Evolutionary conservation across 1,140 invertebrate genomes (phyloP).

Genomic region (Probaryconus sp.): DNA sequence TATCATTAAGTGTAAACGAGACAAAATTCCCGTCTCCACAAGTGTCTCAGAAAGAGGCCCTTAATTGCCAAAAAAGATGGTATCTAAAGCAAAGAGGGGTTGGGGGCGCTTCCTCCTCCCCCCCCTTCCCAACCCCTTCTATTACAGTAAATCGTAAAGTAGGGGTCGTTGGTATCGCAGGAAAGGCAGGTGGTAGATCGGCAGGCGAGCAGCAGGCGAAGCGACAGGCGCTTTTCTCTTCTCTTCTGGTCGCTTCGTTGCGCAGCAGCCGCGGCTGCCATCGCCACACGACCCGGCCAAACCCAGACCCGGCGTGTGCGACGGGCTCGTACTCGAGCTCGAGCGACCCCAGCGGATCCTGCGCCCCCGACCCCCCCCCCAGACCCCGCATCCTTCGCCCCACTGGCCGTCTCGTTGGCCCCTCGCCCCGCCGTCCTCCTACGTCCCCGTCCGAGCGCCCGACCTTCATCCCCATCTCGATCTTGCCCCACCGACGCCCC

Average conservation of each 20-base stretch:
- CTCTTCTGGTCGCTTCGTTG: constrained; percentile 60
- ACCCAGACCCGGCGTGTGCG: constrained; percentile 73
- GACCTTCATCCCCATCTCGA: constrained; percentile 16
- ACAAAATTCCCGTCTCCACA: constrained; percentile 2
- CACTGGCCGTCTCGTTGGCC: constrained; percentile 13
- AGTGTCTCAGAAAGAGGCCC: constrained; percentile 21
- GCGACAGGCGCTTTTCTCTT: constrained; percentile 34
- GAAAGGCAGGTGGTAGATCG: not conserved
- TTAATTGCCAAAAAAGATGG: constrained; percentile 55
- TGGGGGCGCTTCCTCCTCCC: constrained; percentile 10
- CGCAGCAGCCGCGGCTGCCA: constrained; percentile 67
- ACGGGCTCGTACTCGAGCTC: constrained; percentile 71
- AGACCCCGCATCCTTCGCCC: constrained; percentile 1
- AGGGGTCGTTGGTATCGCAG: not conserved
- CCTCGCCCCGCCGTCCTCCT: constrained; percentile 3
- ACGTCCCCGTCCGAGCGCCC: not conserved
- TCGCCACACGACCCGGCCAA: constrained; percentile 72
- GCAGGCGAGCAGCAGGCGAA: not conserved
- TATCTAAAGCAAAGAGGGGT: constrained; percentile 35
- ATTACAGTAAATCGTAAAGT: too few relatives aligned
- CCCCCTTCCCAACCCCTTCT: not conserved
- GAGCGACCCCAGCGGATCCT: constrained; percentile 72
- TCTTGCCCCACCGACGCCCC: constrained; percentile 8
- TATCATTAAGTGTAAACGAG: constrained; percentile 18
- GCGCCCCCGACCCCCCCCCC: constrained; percentile 14